Evolutionary conservation across 2,113 vertebrate species (phyloP).

Genomic region (Podiceps cristatus): DNA sequence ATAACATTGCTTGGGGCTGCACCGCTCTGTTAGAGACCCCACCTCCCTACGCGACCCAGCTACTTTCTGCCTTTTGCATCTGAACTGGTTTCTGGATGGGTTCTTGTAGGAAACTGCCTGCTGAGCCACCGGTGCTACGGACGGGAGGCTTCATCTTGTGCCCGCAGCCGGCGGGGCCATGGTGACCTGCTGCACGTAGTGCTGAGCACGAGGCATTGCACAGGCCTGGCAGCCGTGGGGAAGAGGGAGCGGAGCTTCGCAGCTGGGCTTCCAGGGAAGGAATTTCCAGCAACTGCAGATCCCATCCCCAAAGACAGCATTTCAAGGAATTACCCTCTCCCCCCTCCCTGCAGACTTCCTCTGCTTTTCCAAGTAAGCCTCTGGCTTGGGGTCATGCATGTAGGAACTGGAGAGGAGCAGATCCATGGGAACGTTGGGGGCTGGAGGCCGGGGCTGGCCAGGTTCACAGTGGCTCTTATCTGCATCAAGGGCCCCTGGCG

Average conservation of each 20-base stretch:
- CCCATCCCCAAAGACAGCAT: constrained; percentile 16
- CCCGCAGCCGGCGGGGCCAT: accelerated
- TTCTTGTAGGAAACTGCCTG: not conserved
- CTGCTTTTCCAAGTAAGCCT: constrained; percentile 48
- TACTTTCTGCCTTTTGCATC: not conserved
- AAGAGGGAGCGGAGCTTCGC: not conserved
- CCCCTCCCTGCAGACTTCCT: not conserved
- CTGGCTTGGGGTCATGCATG: constrained; percentile 11
- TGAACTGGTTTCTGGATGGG: not conserved
- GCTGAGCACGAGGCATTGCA: accelerated
- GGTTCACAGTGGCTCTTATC: not conserved
- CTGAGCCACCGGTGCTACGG: accelerated
- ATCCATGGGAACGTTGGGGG: constrained; percentile 35
- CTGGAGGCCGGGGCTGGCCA: not conserved
- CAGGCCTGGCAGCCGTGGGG: accelerated
- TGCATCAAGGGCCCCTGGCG: not conserved
- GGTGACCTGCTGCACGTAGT: not conserved
- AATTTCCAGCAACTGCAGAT: not conserved
- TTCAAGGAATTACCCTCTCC: constrained; percentile 54
- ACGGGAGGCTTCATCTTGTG: not conserved
- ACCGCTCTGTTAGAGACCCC: not conserved
- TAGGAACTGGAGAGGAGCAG: not conserved
- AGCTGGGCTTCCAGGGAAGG: not conserved
- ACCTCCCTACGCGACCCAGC: accelerated
- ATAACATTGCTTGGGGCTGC: not conserved